Base-by-base conservation (phyloP, 53 echinoderm and acorn worm species). In the Stichopus horrens region DNA sequence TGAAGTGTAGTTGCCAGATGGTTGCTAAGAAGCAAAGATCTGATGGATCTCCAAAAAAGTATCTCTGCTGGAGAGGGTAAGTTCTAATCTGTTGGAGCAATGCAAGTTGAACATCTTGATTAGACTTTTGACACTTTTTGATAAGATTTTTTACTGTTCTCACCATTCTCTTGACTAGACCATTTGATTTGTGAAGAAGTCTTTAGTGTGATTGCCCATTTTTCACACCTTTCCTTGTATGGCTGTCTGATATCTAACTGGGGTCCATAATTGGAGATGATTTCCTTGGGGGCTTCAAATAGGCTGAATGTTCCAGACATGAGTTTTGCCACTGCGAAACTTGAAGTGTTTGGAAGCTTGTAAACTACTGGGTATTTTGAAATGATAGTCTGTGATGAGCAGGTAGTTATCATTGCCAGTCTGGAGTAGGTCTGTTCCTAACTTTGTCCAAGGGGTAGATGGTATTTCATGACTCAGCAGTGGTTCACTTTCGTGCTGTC, bases 31-130 rank as follows among this genome's bases (percentile, higher is more conserved):
- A 95, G 88, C n/a, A 60, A 89, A 7, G 93, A 91, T 54, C 86
- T 20, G 73, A 93, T 67, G 1, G 90, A 88, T 86, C 90, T 83
- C 57, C 93, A 90, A 88, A 93, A 89, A 22, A 95, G 59, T 16
- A 95, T 81, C 79, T 93, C 93, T 57, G 95, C 95, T 55, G 93
- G 95, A 19, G 91, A 95, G 21, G 91, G 93, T 54, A 91, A 16
- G 55, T 90, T 79, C 52, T 73, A 82, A 58, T 92, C 90, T 11
- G 93, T 77, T 2, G 93, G 95, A 90, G 87, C 67, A 67, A 67
- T 67, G 67, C 3, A 14, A 57, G 57, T 18, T 81, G 21, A 55
- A 80, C 37, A 55, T 93, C 88, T n/a, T 90, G 88, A 6, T 85
- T 58, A 5, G 89, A 83, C 23, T 74, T 66, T 7, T 56, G 53